Evolutionary conservation across 2,888 invertebrate species (phyloP).

Genomic region (Cerastoderma edule): DNA sequence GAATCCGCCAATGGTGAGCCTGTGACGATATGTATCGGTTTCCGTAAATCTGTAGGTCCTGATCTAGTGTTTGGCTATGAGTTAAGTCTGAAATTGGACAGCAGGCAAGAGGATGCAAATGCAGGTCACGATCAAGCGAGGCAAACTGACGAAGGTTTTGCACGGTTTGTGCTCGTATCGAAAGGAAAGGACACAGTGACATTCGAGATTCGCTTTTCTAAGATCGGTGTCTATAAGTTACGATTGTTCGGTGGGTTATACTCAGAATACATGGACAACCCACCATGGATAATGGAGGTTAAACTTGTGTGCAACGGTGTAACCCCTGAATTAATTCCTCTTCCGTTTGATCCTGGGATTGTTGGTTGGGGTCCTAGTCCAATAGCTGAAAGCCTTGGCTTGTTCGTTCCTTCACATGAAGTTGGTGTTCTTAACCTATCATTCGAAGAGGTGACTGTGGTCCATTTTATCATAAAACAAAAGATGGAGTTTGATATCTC

Average conservation of each 20-base stretch:
- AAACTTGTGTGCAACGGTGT: constrained; percentile 32
- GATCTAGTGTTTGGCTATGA: constrained; percentile 51
- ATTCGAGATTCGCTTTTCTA: constrained; percentile 48
- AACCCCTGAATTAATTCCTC: constrained; percentile 17
- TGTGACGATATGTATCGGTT: constrained; percentile 39
- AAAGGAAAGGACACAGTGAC: constrained; percentile 30
- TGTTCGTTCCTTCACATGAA: constrained; percentile 49
- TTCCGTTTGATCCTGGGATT: constrained; percentile 55
- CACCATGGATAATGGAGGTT: constrained; percentile 53
- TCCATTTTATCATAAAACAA: constrained; percentile 43
- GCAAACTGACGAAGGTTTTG: constrained; percentile 6
- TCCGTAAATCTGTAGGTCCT: constrained; percentile 12
- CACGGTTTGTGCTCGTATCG: constrained; percentile 38
- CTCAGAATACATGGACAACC: constrained; percentile 35
- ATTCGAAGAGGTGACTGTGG: constrained; percentile 28
- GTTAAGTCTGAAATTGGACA: constrained; percentile 37
- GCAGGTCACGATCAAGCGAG: neutral
- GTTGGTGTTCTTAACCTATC: constrained; percentile 30
- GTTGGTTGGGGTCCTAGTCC: constrained; percentile 56
- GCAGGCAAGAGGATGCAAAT: neutral
- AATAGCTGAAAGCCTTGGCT: constrained; percentile 41
- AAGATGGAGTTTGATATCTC: constrained; percentile 28
- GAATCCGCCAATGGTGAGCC: constrained; percentile 49
- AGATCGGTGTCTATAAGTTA: constrained; percentile 33
- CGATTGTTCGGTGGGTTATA: constrained; percentile 48